These are phyloP conservation scores for Rhynchotus rufescens DNA, from an alignment of 2,797 vertebrate genomes.

Conservation along the genomic window DNA sequence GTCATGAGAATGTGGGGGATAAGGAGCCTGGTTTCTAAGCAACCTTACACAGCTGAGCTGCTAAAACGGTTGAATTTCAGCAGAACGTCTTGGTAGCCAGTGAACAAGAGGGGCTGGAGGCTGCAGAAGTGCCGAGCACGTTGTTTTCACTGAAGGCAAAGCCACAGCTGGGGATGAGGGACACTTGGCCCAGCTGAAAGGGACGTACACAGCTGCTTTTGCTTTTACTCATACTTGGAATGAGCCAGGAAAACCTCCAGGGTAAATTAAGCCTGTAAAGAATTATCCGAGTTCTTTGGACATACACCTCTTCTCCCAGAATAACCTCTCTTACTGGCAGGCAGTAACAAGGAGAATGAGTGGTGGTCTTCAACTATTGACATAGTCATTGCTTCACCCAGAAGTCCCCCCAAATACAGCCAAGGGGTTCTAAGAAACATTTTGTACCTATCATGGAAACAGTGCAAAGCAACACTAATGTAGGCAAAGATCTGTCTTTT, in stretches of 20 bases:
- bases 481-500: neutral
- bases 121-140: neutral
- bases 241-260: neutral
- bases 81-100: conserved; percentile 14
- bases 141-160: neutral
- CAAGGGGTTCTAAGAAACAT: neutral
- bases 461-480: neutral
- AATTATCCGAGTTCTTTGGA: neutral
- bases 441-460: neutral
- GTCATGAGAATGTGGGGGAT: conserved; percentile 50
- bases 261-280: neutral
- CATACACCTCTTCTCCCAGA: neutral
- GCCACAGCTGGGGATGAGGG: neutral
- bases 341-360: neutral
- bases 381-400: neutral
- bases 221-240: neutral
- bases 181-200: neutral
- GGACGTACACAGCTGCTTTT: neutral
- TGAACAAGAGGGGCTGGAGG: neutral
- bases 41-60: conserved; percentile 65
- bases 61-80: conserved; percentile 54
- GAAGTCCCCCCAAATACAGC: neutral
- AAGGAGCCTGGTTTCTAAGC: conserved; percentile 68
- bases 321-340: neutral
- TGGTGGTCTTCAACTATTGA: neutral